Conservation (phyloP, 1,140 invertebrate genomes). For the Xylocopa sonorina region DNA sequence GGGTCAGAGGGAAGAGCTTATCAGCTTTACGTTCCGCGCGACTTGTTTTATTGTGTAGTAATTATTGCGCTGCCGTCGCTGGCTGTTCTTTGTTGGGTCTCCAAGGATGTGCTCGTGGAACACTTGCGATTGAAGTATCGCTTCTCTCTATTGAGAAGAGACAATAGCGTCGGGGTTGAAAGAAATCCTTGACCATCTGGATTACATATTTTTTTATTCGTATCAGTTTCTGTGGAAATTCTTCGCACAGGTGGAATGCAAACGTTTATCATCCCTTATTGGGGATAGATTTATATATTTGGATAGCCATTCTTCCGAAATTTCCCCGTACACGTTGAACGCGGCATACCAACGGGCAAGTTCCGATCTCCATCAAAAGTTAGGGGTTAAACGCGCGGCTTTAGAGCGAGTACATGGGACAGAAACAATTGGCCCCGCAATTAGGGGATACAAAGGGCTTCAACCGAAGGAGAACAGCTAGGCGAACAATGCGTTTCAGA, state of each 20-base stretch:
- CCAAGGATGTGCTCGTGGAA: too few species aligned
- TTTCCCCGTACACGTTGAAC: too few species aligned
- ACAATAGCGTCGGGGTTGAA: too few species aligned
- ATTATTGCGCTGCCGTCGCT: not conserved
- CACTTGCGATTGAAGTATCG: not conserved
- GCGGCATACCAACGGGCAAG: too few species aligned
- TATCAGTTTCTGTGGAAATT: too few species aligned
- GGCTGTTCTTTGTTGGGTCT: not conserved
- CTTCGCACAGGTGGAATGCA: not conserved
- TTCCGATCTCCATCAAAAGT: not conserved
- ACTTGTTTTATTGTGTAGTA: not conserved
- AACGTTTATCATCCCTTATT: too few species aligned
- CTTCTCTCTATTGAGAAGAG: not conserved
- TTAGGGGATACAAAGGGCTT: slow-evolving; percentile 31
- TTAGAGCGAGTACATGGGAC: not conserved
- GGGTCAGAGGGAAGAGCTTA: not conserved
- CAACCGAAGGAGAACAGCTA: not conserved
- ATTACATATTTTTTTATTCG: too few species aligned
- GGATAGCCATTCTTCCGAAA: too few species aligned
- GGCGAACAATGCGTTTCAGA: slow-evolving; percentile 23
- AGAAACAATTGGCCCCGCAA: slow-evolving; percentile 24
- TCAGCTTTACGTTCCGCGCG: not conserved
- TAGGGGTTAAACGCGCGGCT: not conserved
- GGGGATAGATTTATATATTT: too few species aligned
- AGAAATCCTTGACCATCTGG: not conserved